A percentile compares a stretch with the other conserved stretches of the same genome.
These are phyloP conservation scores for Epinotia brunnichana DNA, from an alignment of 2,888 invertebrate species.

Conservation along the genomic window DNA sequence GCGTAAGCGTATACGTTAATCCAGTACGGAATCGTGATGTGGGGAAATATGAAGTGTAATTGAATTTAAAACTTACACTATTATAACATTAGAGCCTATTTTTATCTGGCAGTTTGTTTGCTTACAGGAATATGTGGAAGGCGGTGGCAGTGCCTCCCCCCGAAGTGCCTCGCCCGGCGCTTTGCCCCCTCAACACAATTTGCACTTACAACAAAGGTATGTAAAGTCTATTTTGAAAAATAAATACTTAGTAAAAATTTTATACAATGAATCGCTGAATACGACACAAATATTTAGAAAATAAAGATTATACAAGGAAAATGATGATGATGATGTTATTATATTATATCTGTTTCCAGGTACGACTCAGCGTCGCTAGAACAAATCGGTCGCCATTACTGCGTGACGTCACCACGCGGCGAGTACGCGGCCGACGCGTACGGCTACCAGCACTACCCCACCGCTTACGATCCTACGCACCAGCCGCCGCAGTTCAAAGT, in stretches of 20 bases:
- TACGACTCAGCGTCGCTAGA: constrained; percentile 79
- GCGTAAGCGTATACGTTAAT: not conserved
- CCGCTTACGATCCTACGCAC: constrained; percentile 68
- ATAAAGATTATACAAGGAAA: too few species aligned
- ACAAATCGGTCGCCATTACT: constrained; percentile 78
- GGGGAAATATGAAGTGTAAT: not conserved
- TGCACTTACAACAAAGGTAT: constrained; percentile 77
- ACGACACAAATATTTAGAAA: too few species aligned
- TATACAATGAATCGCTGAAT: too few species aligned
- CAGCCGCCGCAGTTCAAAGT: constrained; percentile 72
- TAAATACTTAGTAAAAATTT: not conserved
- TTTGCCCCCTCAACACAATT: constrained; percentile 72
- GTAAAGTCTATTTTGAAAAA: not conserved
- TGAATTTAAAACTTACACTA: not conserved
- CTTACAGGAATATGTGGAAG: constrained; percentile 76
- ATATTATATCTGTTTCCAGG: constrained; percentile 53
- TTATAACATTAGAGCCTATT: not conserved
- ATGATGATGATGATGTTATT: too few species aligned
- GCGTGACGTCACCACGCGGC: constrained; percentile 81
- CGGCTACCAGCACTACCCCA: constrained; percentile 77
- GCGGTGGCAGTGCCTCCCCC: constrained; percentile 78
- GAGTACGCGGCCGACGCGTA: constrained; percentile 78
- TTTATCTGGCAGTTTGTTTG: not conserved
- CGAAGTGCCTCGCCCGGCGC: constrained; percentile 77
- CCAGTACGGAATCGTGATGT: not conserved